Base-by-base conservation (phyloP, 2,888 invertebrate genomes). In the Cylindroiulus punctatus region DNA sequence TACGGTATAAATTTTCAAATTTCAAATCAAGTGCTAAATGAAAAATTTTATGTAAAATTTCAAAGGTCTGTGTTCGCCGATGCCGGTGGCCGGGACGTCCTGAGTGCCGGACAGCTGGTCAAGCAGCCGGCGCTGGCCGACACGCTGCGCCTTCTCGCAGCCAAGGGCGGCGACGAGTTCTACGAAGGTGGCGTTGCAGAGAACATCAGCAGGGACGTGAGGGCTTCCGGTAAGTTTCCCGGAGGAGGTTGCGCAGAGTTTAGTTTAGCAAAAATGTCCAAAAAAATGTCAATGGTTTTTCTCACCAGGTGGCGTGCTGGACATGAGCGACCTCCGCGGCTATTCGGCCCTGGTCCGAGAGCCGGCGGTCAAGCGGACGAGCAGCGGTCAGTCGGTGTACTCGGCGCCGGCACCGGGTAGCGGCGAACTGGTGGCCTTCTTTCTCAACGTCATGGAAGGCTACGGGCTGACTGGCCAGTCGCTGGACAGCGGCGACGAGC, bases 341-440 rank as follows among this genome's bases (percentile, higher is more conserved):
- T 91, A 91, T 88, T 94, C 95, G 0, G 90, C 95, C 5, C 90
- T 92, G 0, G 91, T 93, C 0, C 91, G 92, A 81, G 47, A 84
- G 82, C 88, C 86, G 17, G 44, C 85, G n/a, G 92, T 93, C 0
- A 90, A 92, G 0, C 90, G 44, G 44, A 44, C 44, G 7, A 44
- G 4, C 12, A 44, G 12, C 44, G 44, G 44, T 44, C 44, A 44
- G 10, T 14, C 92, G 0, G 92, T 98, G 83, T 95, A 95, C 91
- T 93, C 95, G 0, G 93, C 95, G 0, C 96, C 96, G 0, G 95
- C 97, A 0, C 97, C 98, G 0, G 96, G 96, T 88, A 95, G 96
- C 30, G 98, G 98, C 0, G 92, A 94, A 0, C 92, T 98, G 65
- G 92, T 98, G 0, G 94, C 94, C 0, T 95, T 96, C 89, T 95